These are phyloP conservation scores for Drosophila tropicalis DNA, from an alignment of 1,140 invertebrate species.

Conservation along the genomic window DNA sequence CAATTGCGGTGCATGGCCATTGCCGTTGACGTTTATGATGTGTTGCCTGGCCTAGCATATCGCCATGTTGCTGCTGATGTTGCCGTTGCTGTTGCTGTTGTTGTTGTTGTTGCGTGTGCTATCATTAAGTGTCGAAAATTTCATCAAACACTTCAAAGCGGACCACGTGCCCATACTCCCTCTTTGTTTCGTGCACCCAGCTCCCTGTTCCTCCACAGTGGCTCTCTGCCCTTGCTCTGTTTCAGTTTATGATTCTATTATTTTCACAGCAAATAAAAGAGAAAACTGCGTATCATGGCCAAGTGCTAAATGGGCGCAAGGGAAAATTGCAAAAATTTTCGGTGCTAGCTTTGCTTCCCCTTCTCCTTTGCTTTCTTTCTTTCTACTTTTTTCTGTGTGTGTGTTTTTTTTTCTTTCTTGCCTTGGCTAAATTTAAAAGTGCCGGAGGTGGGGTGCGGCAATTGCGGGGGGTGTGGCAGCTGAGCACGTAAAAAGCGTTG, in stretches of 20 bases:
- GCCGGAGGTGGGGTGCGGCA: background rate
- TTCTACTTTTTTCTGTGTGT: conserved; percentile 4
- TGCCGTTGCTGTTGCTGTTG: background rate
- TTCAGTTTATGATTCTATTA: conserved; percentile 82
- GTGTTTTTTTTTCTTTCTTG: conserved; percentile 13
- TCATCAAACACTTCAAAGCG: conserved; percentile 80
- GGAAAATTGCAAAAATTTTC: conserved; percentile 74
- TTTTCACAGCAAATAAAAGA: conserved; percentile 82
- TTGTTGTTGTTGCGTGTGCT: conserved; percentile 58
- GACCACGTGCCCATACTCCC: conserved; percentile 44
- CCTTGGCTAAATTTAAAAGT: conserved; percentile 52
- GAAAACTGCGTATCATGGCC: conserved; percentile 79
- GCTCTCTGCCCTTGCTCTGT: conserved; percentile 30
- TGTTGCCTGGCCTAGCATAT: conserved; percentile 46
- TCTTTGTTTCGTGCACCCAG: background rate
- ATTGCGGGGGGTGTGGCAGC: conserved; percentile 59
- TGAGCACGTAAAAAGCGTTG: conserved; percentile 80
- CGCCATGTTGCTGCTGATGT: conserved; percentile 17
- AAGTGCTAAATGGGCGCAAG: conserved; percentile 77
- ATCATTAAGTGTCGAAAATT: conserved; percentile 82
- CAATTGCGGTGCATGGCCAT: conserved; percentile 73
- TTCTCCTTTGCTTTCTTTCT: conserved; percentile 3
- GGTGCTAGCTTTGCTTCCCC: conserved; percentile 31
- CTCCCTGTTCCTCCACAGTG: background rate
- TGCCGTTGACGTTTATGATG: conserved; percentile 80